Percentiles rank a stretch among this genome's conserved stretches.
These are phyloP conservation scores for Melipona quadrifasciata DNA, from an alignment of 1,140 invertebrate species.

Conservation along the genomic window DNA sequence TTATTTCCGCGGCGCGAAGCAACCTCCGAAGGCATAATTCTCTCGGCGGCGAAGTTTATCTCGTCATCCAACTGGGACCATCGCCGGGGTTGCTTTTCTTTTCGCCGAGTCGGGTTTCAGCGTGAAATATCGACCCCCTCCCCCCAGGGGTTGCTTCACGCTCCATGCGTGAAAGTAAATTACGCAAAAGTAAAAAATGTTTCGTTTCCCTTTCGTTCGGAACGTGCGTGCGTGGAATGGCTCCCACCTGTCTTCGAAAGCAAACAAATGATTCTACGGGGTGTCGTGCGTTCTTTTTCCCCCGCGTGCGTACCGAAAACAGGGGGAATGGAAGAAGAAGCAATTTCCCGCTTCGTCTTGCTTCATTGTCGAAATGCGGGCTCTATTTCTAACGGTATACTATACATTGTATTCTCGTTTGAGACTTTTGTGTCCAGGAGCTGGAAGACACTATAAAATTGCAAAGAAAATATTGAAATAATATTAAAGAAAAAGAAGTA, in stretches of 20 bases:
- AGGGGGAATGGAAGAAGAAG: not conserved
- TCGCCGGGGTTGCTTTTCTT: conserved; percentile 1
- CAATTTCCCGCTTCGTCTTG: not conserved
- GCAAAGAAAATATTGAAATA: too few relatives aligned
- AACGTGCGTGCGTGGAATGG: not conserved
- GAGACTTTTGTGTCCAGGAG: not conserved
- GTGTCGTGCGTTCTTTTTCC: not conserved
- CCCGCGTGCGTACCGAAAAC: too few relatives aligned
- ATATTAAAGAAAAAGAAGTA: too few relatives aligned
- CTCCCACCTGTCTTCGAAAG: conserved; percentile 27
- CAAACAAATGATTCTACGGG: conserved; percentile 45
- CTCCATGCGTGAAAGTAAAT: conserved; percentile 39
- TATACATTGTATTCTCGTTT: not conserved
- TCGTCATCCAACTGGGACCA: not conserved
- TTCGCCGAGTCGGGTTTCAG: not conserved
- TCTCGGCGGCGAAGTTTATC: not conserved
- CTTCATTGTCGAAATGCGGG: not conserved
- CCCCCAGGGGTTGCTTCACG: conserved; percentile 5
- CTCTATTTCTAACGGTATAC: not conserved
- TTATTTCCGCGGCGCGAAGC: not conserved
- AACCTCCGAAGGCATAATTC: not conserved
- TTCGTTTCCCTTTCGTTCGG: conserved; percentile 22
- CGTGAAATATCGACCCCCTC: conserved; percentile 54
- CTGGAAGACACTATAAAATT: too few relatives aligned
- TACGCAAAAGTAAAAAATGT: conserved; percentile 39